Percentiles rank a stretch among this genome's conserved stretches.
phyloP scores from a whole-genome alignment of 2,797 vertebrate species.

The Psittacula echo region DNA sequence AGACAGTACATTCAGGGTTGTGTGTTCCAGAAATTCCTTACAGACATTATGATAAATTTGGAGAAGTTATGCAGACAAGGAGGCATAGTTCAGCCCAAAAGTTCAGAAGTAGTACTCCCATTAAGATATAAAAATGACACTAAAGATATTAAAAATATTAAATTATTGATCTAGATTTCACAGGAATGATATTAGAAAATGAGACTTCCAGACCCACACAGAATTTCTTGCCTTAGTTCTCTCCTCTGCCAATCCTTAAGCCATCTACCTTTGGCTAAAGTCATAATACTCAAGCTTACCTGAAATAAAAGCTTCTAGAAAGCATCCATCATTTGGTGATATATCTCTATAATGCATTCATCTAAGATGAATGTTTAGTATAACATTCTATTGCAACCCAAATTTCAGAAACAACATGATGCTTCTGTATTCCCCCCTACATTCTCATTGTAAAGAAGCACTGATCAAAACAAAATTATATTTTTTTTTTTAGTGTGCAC shows the following conservation, averaged over 20 bases:
- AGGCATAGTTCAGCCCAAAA: not conserved
- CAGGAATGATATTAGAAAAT: not conserved
- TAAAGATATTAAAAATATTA: not conserved
- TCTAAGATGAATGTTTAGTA: not conserved
- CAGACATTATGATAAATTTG: not conserved
- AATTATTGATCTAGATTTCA: not conserved
- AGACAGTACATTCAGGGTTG: not conserved
- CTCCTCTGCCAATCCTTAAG: not conserved
- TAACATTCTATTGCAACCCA: not conserved
- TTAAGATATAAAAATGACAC: not conserved
- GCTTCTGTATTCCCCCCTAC: not conserved
- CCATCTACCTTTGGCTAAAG: not conserved
- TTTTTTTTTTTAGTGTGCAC: not conserved
- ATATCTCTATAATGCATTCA: not conserved
- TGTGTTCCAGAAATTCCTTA: not conserved
- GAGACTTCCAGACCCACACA: not conserved
- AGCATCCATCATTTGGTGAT: not conserved
- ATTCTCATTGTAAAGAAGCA: not conserved
- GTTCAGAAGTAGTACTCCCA: not conserved
- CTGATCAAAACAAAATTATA: not conserved
- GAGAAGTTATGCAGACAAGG: not conserved
- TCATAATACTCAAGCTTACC: not conserved
- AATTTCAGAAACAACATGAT: not conserved
- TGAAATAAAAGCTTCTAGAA: not conserved
- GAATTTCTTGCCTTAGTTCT: not conserved